These are phyloP conservation scores for Megaceryle alcyon DNA, from an alignment of 2,797 vertebrate species.

Conservation along the genomic window DNA sequence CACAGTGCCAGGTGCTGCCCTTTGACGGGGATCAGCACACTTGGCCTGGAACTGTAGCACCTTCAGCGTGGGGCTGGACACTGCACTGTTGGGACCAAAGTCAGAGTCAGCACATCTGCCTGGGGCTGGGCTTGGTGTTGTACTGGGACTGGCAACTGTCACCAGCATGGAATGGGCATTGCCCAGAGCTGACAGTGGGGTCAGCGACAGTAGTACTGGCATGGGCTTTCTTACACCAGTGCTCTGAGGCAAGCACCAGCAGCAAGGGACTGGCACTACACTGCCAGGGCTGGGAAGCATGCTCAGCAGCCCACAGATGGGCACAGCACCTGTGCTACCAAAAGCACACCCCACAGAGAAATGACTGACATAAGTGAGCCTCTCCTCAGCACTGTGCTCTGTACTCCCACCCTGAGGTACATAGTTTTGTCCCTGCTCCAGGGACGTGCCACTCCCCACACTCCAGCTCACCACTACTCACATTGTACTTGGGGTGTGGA, in stretches of 20 bases:
- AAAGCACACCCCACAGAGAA: background rate
- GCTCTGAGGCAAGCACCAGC: background rate
- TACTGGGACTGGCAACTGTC: background rate
- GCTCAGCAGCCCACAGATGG: background rate
- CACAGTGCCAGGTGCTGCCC: too few species aligned
- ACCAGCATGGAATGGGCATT: background rate
- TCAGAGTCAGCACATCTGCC: background rate
- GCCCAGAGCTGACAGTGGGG: background rate
- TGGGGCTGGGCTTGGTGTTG: background rate
- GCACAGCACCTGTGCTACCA: background rate
- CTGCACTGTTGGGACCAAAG: background rate
- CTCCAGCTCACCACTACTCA: background rate
- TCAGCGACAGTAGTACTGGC: background rate
- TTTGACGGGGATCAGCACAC: too few species aligned
- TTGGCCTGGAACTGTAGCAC: background rate
- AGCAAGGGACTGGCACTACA: background rate
- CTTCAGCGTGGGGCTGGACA: background rate
- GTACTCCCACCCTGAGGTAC: too few species aligned
- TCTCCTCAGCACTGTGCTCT: background rate
- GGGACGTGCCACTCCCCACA: background rate
- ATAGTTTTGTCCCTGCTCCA: background rate
- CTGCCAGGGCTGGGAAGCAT: background rate
- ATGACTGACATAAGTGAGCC: background rate
- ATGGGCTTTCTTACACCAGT: background rate
- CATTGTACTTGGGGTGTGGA: rapidly evolving